Percentiles rank a stretch among this genome's conserved stretches.
These are phyloP conservation scores for Bos indicus DNA, from an alignment of 2,113 vertebrate species.

Conservation along the genomic window DNA sequence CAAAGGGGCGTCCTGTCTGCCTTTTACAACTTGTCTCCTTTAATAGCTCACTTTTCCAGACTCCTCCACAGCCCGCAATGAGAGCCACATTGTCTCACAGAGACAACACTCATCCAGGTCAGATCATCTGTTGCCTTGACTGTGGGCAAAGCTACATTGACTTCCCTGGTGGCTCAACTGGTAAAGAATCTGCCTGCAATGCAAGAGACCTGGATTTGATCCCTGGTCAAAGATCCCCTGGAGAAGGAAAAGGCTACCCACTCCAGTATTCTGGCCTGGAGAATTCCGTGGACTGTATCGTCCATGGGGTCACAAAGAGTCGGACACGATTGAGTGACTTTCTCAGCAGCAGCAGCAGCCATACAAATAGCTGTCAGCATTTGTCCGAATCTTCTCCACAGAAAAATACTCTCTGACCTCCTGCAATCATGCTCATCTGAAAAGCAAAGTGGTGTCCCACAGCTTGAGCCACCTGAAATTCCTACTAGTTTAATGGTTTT, in stretches of 20 bases:
- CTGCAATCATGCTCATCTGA: background rate
- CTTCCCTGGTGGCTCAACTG: background rate
- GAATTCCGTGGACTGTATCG: background rate
- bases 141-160: background rate
- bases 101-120: background rate
- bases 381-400: background rate
- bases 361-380: background rate
- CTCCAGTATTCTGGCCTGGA: background rate
- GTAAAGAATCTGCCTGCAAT: background rate
- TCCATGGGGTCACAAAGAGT: background rate
- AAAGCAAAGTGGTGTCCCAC: background rate
- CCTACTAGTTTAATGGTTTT: too few species aligned
- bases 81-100: background rate
- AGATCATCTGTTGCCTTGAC: background rate
- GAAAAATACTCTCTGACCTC: background rate
- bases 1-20: background rate
- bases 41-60: background rate
- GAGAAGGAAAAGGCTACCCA: background rate
- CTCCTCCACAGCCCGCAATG: background rate
- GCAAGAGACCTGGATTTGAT: background rate
- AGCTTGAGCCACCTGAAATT: background rate
- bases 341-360: background rate
- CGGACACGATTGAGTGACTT: background rate
- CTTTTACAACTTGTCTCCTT: background rate
- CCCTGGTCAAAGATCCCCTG: background rate